Evolutionary conservation across 2,797 vertebrate genomes (phyloP), one percentile per base, ranked within the genome.

Genomic region (Spinus olivaceus): DNA sequence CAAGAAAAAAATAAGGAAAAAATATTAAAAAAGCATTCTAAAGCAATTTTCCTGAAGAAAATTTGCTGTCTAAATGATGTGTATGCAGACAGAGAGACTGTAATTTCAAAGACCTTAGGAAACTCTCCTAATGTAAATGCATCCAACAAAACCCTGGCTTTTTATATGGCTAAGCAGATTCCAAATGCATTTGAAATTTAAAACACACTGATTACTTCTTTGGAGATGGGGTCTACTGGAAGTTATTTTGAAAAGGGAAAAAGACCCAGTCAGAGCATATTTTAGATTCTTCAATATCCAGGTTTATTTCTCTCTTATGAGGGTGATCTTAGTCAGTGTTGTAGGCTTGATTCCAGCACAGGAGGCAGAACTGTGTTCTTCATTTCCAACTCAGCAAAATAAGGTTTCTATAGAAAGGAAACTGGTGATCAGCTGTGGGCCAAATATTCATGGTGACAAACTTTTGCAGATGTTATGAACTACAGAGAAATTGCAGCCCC

Each of bases 11-110:
- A 15, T 2, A 9, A 77, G 7, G 2, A 2, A 76, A 71, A 93
- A 76, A 53, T 2, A 13, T 54, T 54, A 80, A 84, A 81, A 54
- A 54, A 81, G 1, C 19, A 64, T 71, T 93, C 32, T 51, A 66
- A 92, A 66, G 53, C 49, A 87, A 72, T 94, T 90, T 90, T 66
- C 32, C 66, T 84, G 39, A 91, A 81, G 63, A 92, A 95, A 88
- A 78, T 44, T 60, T 67, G 25, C 42, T 74, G 46, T 46, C n/a
- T 79, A 51, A 81, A 54, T 83, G 28, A 64, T 90, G 22, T 15
- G 3, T 50, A 20, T 39, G 53, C 18, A 78, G 54, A 90, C 91
- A 18, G 10, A 82, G 47, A 80, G 27, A 67, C 1, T 73, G 16
- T 32, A 59, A 92, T 92, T 92, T 92, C 71, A 85, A 79, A 90